Percentiles rank a stretch among this genome's conserved stretches.
phyloP scores from a whole-genome alignment of 2,888 invertebrate species.

The Mimas tiliae region DNA sequence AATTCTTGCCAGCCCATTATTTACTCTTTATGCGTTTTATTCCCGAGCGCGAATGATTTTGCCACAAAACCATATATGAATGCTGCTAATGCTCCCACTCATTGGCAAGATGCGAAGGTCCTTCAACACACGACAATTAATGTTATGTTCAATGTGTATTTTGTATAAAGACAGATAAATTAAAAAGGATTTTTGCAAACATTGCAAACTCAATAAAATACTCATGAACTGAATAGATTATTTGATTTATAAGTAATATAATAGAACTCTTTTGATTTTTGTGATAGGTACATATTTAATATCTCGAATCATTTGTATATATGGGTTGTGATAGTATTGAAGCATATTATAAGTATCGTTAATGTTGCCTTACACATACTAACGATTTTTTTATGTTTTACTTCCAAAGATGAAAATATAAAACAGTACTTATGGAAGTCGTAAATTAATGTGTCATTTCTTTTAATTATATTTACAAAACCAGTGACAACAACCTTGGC shows the following conservation, averaged over 20 bases:
- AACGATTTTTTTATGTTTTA: too few species aligned
- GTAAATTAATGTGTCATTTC: too few species aligned
- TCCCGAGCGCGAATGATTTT: constrained; percentile 10
- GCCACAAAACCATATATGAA: constrained; percentile 15
- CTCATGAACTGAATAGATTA: not conserved
- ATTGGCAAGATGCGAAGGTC: constrained; percentile 20
- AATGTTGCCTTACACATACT: too few species aligned
- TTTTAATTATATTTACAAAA: too few species aligned
- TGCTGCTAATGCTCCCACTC: constrained; percentile 17
- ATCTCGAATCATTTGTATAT: too few species aligned
- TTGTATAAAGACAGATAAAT: not conserved
- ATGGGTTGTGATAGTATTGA: too few species aligned
- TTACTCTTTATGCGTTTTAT: constrained; percentile 21
- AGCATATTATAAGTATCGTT: too few species aligned
- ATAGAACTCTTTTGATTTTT: too few species aligned
- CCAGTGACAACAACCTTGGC: too few species aligned
- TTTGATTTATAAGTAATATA: not conserved
- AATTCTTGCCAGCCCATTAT: constrained; percentile 20
- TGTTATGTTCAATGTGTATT: not conserved
- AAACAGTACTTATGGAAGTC: too few species aligned
- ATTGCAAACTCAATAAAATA: not conserved
- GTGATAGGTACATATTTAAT: too few species aligned
- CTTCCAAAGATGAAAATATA: too few species aligned
- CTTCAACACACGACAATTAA: constrained; percentile 1
- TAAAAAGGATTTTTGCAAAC: not conserved